These are phyloP conservation scores for Glyptemys insculpta DNA, from an alignment of 2,797 vertebrate species.

Conservation along the genomic window DNA sequence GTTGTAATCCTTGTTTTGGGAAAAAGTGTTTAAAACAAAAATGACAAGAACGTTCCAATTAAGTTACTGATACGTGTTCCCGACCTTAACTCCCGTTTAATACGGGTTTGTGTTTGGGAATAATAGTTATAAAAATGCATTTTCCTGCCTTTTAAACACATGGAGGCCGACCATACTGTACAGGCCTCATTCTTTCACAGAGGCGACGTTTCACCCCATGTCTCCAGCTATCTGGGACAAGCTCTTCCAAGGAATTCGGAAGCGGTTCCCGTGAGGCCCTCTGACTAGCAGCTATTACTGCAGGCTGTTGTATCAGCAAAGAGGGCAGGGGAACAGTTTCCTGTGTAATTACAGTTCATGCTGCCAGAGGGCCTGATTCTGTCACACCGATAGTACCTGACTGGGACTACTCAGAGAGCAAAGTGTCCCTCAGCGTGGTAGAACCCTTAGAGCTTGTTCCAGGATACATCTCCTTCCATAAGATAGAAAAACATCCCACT, in stretches of 20 bases:
- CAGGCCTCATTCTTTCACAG: slow-evolving; percentile 17
- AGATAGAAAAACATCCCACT: background rate
- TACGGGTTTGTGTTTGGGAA: slow-evolving; percentile 46
- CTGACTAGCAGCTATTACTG: no score
- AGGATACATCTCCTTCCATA: background rate
- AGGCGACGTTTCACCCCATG: background rate
- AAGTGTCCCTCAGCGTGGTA: background rate
- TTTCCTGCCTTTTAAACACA: background rate
- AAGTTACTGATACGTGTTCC: slow-evolving; percentile 39
- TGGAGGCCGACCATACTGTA: background rate
- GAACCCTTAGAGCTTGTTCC: background rate
- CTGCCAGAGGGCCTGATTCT: fast-evolving
- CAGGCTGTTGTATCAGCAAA: background rate
- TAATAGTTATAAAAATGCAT: slow-evolving; percentile 33
- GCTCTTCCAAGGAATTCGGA: background rate
- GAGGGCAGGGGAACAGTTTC: fast-evolving
- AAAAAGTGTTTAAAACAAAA: background rate
- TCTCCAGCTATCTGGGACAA: background rate
- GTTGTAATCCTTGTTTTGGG: background rate
- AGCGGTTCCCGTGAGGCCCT: fast-evolving
- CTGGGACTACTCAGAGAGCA: background rate
- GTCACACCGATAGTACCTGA: fast-evolving
- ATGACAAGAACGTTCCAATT: background rate
- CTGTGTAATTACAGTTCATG: fast-evolving
- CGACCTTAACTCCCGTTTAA: slow-evolving; percentile 40